A percentile compares a stretch with the other conserved stretches of the same genome.
Evolutionary conservation across 1,140 invertebrate genomes (phyloP).

Genomic region (Cyclina sinensis): DNA sequence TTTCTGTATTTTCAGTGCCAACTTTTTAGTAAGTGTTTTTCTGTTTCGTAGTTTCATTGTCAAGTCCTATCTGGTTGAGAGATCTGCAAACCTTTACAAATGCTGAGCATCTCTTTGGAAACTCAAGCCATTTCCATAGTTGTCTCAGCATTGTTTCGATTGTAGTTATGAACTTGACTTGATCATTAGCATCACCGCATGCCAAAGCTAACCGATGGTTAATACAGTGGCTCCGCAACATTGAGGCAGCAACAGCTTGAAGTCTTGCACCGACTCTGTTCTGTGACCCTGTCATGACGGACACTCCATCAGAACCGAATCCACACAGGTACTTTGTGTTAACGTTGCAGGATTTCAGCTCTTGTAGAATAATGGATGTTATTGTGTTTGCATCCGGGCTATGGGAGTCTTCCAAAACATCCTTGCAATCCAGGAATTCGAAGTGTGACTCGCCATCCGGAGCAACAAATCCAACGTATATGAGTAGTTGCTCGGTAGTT

Average conservation of each 20-base stretch:
- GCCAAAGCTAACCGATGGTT: neutral
- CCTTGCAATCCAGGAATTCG: neutral
- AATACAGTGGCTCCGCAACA: neutral
- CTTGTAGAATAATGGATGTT: neutral
- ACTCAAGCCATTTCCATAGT: constrained; percentile 7
- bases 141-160: neutral
- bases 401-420: neutral
- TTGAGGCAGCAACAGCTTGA: neutral
- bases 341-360: neutral
- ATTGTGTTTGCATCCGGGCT: neutral
- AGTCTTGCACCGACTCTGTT: neutral
- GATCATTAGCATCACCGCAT: neutral
- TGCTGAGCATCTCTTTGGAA: neutral
- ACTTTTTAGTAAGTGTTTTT: neutral
- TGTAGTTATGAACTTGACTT: neutral
- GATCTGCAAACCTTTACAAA: neutral
- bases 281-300: neutral
- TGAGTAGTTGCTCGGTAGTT: constrained; percentile 3
- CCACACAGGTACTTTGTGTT: neutral
- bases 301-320: neutral
- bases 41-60: neutral
- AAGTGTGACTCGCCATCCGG: neutral
- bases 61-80: neutral
- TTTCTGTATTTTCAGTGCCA: neutral
- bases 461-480: neutral